phyloP scores from a whole-genome alignment of 2,888 invertebrate species.

The Iselma pallidipennis region DNA sequence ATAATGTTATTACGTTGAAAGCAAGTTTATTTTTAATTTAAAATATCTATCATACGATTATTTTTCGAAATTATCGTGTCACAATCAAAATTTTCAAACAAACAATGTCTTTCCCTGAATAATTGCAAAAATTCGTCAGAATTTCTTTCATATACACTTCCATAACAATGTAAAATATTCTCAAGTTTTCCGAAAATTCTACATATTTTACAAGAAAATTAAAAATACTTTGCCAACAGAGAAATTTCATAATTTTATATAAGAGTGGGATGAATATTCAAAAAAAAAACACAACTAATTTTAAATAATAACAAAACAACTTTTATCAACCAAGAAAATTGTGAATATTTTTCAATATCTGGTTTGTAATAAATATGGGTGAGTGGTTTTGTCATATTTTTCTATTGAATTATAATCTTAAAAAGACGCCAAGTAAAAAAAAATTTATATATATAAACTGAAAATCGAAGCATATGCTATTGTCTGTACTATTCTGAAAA shows the following conservation, averaged over 20 bases:
- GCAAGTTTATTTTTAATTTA: conserved; percentile 30
- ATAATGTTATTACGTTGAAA: conserved; percentile 26
- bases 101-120: too few relatives aligned
- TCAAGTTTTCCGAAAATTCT: not conserved
- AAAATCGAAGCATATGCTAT: conserved; percentile 25
- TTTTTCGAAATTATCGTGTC: not conserved
- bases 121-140: too few relatives aligned
- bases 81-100: too few relatives aligned
- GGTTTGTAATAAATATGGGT: conserved; percentile 14
- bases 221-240: not conserved
- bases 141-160: not conserved
- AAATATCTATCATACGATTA: conserved; percentile 12
- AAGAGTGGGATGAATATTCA: not conserved
- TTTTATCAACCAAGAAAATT: not conserved
- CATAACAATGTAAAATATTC: not conserved
- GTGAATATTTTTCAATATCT: not conserved
- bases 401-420: conserved; percentile 2
- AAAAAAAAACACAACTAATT: not conserved
- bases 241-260: not conserved
- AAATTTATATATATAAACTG: not conserved
- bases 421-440: not conserved
- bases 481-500: conserved; percentile 26
- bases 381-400: conserved; percentile 8
- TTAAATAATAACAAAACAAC: not conserved
- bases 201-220: not conserved